These are phyloP conservation scores for Morinoia aosen DNA, from an alignment of 2,888 invertebrate species.

Conservation along the genomic window DNA sequence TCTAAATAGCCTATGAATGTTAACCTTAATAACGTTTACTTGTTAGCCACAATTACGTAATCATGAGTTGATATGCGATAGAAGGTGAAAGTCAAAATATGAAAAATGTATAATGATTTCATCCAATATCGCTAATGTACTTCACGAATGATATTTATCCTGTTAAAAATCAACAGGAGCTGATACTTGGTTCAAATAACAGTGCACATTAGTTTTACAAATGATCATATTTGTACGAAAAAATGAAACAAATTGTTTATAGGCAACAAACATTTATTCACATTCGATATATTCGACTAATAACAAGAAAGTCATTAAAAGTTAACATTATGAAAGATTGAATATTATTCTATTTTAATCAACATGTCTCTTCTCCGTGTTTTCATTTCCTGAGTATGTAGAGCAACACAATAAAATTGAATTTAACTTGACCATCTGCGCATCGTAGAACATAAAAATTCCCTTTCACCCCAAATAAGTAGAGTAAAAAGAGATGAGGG, in stretches of 20 bases:
- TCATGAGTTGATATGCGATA: too few species aligned
- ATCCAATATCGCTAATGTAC: too few species aligned
- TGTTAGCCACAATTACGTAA: background rate
- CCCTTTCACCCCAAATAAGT: background rate
- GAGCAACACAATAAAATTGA: background rate
- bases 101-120: too few species aligned
- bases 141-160: too few species aligned
- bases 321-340: too few species aligned
- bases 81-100: too few species aligned
- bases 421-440: background rate
- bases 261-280: constrained; percentile 4
- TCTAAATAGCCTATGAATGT: background rate
- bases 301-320: too few species aligned
- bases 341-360: background rate
- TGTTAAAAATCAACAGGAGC: too few species aligned
- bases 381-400: background rate
- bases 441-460: background rate
- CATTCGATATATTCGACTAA: background rate
- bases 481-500: background rate
- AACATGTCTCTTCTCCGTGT: background rate
- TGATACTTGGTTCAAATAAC: too few species aligned
- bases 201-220: too few species aligned
- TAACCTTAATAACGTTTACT: background rate
- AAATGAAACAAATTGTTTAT: too few species aligned
- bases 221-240: too few species aligned